phyloP scores from a whole-genome alignment of 2,113 vertebrate species.

The Neodontobutis hainanensis region DNA sequence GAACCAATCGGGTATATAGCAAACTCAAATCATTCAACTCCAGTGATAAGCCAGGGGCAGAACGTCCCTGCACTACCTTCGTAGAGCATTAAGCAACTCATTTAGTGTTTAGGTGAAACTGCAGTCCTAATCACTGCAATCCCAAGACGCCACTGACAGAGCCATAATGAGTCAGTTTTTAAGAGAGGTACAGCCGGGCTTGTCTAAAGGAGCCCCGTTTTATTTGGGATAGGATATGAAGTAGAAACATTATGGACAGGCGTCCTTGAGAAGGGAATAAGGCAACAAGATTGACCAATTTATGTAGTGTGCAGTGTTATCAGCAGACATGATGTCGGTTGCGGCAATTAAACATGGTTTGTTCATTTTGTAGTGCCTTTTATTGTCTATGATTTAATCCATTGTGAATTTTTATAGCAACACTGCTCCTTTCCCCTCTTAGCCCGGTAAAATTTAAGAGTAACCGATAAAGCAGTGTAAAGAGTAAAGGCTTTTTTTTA shows the following conservation, averaged over 20 bases:
- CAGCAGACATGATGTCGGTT: constrained; percentile 14
- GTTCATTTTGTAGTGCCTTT: constrained; percentile 40
- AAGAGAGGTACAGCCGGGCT: not conserved
- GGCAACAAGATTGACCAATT: not conserved
- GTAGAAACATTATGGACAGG: constrained; percentile 6
- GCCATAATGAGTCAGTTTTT: not conserved
- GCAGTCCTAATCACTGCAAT: not conserved
- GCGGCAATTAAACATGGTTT: constrained; percentile 16
- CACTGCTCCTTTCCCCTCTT: constrained; percentile 26
- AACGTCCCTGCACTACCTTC: not conserved
- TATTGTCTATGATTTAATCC: constrained; percentile 56
- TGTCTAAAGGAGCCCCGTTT: not conserved
- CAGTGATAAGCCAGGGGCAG: constrained; percentile 1
- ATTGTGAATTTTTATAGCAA: constrained; percentile 46
- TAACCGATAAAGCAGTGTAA: constrained; percentile 44
- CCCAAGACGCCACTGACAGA: not conserved
- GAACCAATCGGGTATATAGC: constrained; percentile 10
- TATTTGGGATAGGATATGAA: constrained; percentile 2
- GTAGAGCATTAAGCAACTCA: not conserved
- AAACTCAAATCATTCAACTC: constrained; percentile 9
- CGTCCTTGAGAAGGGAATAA: not conserved
- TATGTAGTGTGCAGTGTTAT: constrained; percentile 1
- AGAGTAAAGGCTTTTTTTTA: constrained; percentile 29
- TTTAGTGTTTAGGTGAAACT: not conserved
- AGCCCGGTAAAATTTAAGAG: constrained; percentile 60